phyloP scores from a whole-genome alignment of 2,888 invertebrate genomes.

The Cancer borealis region DNA sequence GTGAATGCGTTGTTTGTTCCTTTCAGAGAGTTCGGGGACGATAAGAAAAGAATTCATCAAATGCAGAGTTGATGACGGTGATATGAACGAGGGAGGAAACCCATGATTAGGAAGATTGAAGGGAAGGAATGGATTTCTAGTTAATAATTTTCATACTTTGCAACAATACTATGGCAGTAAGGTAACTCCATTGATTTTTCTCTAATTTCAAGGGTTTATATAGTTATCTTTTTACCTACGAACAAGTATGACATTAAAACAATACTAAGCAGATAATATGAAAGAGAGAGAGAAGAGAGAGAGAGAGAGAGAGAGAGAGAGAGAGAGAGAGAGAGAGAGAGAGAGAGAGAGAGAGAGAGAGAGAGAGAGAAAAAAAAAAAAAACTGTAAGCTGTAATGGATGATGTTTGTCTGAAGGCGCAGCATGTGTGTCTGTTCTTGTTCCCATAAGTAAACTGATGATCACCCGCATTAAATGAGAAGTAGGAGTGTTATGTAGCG shows the following conservation, averaged over 20 bases:
- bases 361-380: too few relatives aligned
- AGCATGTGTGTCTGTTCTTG: neutral
- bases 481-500: neutral
- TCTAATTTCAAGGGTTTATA: too few relatives aligned
- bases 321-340: too few relatives aligned
- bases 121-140: neutral
- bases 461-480: neutral
- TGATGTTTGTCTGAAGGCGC: too few relatives aligned
- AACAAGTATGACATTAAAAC: neutral
- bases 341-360: too few relatives aligned
- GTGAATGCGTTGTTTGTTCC: neutral
- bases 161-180: too few relatives aligned
- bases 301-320: too few relatives aligned
- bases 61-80: neutral
- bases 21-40: neutral
- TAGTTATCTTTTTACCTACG: too few relatives aligned
- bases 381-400: too few relatives aligned
- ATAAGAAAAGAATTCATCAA: neutral
- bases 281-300: constrained; percentile 1
- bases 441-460: neutral
- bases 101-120: neutral
- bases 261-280: neutral
- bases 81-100: neutral
- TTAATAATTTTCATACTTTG: neutral
- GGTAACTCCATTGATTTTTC: too few relatives aligned